A percentile compares a stretch with the other conserved stretches of the same genome.
Conservation (phyloP, 2,113 vertebrate genomes). For the Eulemur macaco region DNA sequence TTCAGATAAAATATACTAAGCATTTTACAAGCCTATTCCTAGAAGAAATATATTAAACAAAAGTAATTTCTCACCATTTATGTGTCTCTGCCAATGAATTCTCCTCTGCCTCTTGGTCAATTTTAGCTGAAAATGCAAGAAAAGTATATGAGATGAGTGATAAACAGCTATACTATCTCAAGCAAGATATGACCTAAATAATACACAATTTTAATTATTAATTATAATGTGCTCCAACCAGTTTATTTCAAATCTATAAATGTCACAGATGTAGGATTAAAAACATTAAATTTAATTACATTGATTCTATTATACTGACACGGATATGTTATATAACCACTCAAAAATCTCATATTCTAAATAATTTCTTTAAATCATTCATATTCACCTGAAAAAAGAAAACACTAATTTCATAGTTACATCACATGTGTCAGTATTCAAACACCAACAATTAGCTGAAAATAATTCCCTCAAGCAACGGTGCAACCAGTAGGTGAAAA, state of each 20-base stretch:
- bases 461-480: conserved; percentile 4
- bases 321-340: background rate
- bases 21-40: background rate
- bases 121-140: conserved; percentile 89
- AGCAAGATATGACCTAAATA: background rate
- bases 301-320: background rate
- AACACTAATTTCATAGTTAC: background rate
- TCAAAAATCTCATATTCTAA: background rate
- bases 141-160: background rate
- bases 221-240: background rate
- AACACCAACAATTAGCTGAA: background rate
- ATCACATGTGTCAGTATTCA: background rate
- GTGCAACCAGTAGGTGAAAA: background rate
- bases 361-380: background rate
- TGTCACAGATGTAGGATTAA: background rate
- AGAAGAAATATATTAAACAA: background rate
- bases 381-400: background rate
- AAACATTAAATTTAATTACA: background rate
- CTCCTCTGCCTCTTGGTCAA: conserved; percentile 93
- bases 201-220: background rate
- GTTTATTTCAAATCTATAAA: background rate
- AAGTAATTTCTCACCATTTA: conserved; percentile 87
- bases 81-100: conserved; percentile 90
- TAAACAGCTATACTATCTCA: background rate
- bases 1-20: conserved; percentile 8